A percentile compares a stretch with the other conserved stretches of the same genome.
Conservation (phyloP, 2,113 vertebrate species). For the Terrapene triunguis region DNA sequence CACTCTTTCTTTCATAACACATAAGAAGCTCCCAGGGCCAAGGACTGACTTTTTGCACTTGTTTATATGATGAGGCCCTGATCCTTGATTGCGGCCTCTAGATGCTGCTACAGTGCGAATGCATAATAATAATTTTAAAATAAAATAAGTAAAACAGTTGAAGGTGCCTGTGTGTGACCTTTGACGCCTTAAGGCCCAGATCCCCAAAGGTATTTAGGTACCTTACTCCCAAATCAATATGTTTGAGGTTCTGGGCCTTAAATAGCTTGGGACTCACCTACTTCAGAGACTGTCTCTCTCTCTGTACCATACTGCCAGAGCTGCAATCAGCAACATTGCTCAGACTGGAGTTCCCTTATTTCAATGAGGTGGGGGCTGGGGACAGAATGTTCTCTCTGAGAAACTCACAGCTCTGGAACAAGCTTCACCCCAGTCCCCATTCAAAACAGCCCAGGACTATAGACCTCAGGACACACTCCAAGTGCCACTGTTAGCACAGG, state of each 20-base stretch:
- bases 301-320: background rate
- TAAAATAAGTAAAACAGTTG: background rate
- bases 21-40: fast-evolving
- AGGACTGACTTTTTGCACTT: background rate
- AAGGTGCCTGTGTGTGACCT: background rate
- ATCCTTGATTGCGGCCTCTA: background rate
- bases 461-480: background rate
- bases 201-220: background rate
- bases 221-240: background rate
- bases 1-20: background rate
- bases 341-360: background rate
- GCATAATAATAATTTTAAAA: background rate
- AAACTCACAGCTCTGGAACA: background rate
- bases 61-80: background rate
- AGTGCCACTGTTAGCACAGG: background rate
- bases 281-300: background rate
- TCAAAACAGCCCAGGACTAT: background rate
- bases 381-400: background rate
- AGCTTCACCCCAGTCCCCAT: background rate
- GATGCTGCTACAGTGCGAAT: background rate
- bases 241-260: background rate
- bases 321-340: background rate
- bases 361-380: background rate
- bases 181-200: background rate
- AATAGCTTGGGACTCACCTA: background rate